A percentile compares a stretch with the other conserved stretches of the same genome.
Conservation (phyloP, 1,140 invertebrate species). For the Cherax destructor region DNA sequence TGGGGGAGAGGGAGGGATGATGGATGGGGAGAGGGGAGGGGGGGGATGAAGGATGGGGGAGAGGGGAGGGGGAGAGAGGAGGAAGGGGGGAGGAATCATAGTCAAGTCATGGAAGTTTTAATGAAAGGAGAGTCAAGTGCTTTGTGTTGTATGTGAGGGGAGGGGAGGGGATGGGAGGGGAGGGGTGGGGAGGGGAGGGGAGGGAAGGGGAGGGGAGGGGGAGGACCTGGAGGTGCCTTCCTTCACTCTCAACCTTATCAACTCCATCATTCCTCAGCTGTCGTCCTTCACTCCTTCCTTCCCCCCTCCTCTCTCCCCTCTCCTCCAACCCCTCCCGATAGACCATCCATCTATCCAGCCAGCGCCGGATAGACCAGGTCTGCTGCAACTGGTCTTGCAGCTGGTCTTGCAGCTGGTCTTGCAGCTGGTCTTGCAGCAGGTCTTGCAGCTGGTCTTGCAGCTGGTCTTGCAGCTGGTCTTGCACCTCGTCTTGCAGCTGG, state of each 20-base stretch:
- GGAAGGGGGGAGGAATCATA: constrained; percentile 1
- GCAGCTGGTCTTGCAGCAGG: no score
- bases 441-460: no score
- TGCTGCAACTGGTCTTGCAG: no score
- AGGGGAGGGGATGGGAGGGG: background rate
- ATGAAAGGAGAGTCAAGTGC: constrained; percentile 59
- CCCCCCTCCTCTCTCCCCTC: no score
- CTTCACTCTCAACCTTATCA: background rate
- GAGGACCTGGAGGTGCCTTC: background rate
- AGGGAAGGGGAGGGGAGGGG: background rate
- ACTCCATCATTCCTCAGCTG: background rate
- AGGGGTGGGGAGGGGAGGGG: background rate
- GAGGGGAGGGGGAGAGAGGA: background rate
- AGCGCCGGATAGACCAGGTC: no score
- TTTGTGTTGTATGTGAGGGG: constrained; percentile 40
- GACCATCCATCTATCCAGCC: no score
- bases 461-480: no score
- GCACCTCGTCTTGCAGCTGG: no score
- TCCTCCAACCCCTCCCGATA: no score
- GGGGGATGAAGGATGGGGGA: background rate
- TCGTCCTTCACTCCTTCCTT: background rate
- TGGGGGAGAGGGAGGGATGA: no score
- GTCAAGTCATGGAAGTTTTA: constrained; percentile 52
- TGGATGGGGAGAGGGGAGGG: background rate
- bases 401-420: no score